Evolutionary conservation across 2,113 vertebrate species (phyloP), one percentile per base, ranked within the genome.

Genomic region (Australoheros scitulus): DNA sequence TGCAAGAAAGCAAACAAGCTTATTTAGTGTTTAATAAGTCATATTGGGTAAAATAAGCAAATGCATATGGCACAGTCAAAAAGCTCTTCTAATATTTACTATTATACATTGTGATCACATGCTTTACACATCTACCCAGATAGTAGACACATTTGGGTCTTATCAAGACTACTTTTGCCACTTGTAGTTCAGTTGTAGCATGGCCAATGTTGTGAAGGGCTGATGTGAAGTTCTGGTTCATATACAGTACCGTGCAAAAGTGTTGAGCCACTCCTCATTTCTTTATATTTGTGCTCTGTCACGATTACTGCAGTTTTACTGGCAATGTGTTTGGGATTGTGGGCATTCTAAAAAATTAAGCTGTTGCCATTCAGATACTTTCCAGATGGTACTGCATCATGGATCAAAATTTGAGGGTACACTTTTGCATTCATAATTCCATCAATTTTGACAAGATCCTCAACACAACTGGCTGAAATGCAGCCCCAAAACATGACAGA

Each of bases 1-100:
- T 41, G 14, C 32, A 80, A 61, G 41, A 84, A 84, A 80, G 55
- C 75, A 88, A 79, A 79, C 34, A 55, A 68, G 29, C 20, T 77
- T 77, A 61, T 26, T n/a, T 57, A 50, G 14, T 32, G 6, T 43
- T 60, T 50, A 20, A 7, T 24, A 60, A 63, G n/a, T 17, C 47
- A 32, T 11, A 36, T 11, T 56, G 22, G 7, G 15, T 36, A n/a
- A 56, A 61, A 81, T 22, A 77, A 26, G 8, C 20, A 38, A 75
- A 41, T 63, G 1, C n/a, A 26, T n/a, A 3, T 38, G 20, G 47
- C 15, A 52, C 41, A 77, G 29, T 76, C 15, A 79, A 63, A 84
- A 55, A 36, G 4, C 17, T 76, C 14, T 32, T 50, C 32, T 34
- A 41, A 80, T 79, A 65, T 8, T 72, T 83, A n/a, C 74, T 7